Evolutionary conservation across 2,113 vertebrate genomes (phyloP).

Genomic region (Callaeas wilsoni): DNA sequence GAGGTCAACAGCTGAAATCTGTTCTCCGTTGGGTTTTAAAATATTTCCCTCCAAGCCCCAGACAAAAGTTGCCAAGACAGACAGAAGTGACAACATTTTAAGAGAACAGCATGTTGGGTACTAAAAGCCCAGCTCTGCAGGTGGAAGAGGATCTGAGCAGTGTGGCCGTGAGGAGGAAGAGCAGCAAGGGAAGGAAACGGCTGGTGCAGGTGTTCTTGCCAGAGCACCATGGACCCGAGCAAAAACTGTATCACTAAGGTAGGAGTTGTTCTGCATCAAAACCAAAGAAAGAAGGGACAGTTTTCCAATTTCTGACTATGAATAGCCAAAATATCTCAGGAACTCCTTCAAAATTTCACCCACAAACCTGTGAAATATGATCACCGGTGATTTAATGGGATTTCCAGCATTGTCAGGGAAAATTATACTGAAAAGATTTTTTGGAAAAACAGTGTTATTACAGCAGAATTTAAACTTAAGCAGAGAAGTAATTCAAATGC

Average conservation of each 20-base stretch:
- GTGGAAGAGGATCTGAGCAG: not conserved
- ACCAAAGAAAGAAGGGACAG: not conserved
- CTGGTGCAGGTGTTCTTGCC: not conserved
- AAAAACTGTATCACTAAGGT: not conserved
- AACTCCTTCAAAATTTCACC: not conserved
- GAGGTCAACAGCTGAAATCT: conserved; percentile 15
- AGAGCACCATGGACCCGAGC: not conserved
- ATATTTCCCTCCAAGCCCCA: not conserved
- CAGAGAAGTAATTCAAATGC: not conserved
- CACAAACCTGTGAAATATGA: not conserved
- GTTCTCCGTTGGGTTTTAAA: not conserved
- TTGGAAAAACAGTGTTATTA: not conserved
- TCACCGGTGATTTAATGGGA: not conserved
- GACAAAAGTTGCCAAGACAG: not conserved
- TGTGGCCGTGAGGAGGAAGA: not conserved
- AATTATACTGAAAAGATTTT: not conserved
- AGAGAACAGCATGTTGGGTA: not conserved
- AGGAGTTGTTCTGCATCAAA: not conserved
- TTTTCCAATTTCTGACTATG: not conserved
- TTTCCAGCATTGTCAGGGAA: not conserved
- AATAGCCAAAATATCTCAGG: not conserved
- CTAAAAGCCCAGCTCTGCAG: not conserved
- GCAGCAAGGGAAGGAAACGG: not conserved
- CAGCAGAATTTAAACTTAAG: not conserved
- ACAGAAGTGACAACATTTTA: not conserved